phyloP scores from a whole-genome alignment of 2,113 vertebrate genomes.

The Sebastes fasciatus region DNA sequence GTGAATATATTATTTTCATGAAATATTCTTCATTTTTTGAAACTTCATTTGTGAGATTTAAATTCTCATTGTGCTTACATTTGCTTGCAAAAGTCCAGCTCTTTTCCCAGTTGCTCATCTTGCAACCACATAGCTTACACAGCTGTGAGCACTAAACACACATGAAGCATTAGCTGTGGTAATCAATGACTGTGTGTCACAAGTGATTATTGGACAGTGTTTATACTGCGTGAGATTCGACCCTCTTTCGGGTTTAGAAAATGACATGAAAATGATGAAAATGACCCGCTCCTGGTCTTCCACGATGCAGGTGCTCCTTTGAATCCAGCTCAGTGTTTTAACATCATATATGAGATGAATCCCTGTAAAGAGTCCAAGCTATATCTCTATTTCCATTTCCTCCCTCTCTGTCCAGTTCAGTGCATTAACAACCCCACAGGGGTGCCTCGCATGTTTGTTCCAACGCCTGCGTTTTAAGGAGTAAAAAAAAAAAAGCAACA shows the following conservation, averaged over 20 bases:
- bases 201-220: slow-evolving; percentile 37
- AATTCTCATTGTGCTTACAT: neutral
- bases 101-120: neutral
- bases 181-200: slow-evolving; percentile 50
- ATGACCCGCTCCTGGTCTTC: slow-evolving; percentile 16
- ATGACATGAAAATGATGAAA: slow-evolving; percentile 18
- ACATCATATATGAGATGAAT: slow-evolving; percentile 56
- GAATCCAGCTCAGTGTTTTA: slow-evolving; percentile 63
- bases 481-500: slow-evolving; percentile 60
- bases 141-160: slow-evolving; percentile 1
- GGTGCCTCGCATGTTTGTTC: slow-evolving; percentile 78
- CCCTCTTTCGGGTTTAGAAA: slow-evolving; percentile 15
- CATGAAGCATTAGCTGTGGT: slow-evolving; percentile 12
- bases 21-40: neutral
- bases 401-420: slow-evolving; percentile 74
- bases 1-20: neutral
- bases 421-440: slow-evolving; percentile 81
- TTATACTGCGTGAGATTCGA: neutral
- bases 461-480: slow-evolving; percentile 83
- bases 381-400: slow-evolving; percentile 56
- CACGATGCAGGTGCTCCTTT: slow-evolving; percentile 41
- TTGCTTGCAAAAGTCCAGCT: slow-evolving; percentile 1
- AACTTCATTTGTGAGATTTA: slow-evolving; percentile 6
- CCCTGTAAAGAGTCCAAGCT: slow-evolving; percentile 50
- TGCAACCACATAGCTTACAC: slow-evolving; percentile 13